These are phyloP conservation scores for Pontoporia blainvillei DNA, from an alignment of 2,113 vertebrate genomes.

Conservation along the genomic window DNA sequence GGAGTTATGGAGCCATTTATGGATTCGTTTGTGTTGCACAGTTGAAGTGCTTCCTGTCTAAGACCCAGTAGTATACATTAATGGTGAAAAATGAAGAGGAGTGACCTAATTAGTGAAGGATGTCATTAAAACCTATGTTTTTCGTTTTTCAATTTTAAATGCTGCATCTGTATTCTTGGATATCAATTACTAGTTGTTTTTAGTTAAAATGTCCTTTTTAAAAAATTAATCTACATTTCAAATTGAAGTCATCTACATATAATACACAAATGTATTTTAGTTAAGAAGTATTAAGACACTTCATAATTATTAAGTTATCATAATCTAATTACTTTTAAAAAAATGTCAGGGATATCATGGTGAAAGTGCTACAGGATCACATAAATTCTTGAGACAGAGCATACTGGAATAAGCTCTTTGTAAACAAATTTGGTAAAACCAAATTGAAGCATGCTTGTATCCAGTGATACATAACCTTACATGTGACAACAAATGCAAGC, in stretches of 20 bases:
- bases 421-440: neutral
- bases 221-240: neutral
- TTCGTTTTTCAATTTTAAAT: neutral
- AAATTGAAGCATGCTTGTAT: neutral
- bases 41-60: neutral
- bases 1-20: accelerated
- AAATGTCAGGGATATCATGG: neutral
- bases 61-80: neutral
- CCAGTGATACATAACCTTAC: neutral
- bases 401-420: neutral
- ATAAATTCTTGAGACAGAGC: neutral
- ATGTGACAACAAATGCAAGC: neutral
- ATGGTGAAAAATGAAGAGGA: neutral
- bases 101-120: neutral
- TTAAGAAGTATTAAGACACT: neutral
- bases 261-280: neutral
- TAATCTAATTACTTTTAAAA: neutral
- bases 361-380: neutral
- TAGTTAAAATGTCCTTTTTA: neutral
- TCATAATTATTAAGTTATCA: neutral
- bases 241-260: neutral
- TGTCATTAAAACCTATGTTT: neutral
- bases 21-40: accelerated
- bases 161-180: neutral
- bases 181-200: neutral